phyloP scores from a whole-genome alignment of 2,797 vertebrate genomes.

The Menidia menidia region DNA sequence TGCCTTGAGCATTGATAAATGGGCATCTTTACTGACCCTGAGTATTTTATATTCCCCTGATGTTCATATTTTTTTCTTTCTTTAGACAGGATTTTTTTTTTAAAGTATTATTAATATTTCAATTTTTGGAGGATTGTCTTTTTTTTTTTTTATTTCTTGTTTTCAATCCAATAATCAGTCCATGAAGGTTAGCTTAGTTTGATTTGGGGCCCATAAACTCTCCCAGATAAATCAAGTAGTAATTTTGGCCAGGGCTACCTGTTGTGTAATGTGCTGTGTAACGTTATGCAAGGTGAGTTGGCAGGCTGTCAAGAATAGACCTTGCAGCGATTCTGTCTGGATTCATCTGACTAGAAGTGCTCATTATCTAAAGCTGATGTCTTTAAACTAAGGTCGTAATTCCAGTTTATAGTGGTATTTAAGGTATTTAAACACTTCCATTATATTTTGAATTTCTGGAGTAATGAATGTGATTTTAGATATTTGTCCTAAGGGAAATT shows the following conservation, averaged over 20 bases:
- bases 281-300: conserved; percentile 55
- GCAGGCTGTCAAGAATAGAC: conserved; percentile 34
- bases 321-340: conserved; percentile 12
- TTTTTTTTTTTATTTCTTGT: conserved; percentile 13
- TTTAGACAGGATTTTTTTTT: no score
- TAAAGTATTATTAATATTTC: not conserved
- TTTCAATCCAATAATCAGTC: conserved; percentile 9
- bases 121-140: not conserved
- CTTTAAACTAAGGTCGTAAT: not conserved
- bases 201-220: conserved; percentile 43
- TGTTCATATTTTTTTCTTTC: no score
- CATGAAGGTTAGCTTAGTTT: not conserved
- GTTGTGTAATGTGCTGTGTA: conserved; percentile 55
- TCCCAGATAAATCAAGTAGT: conserved; percentile 6
- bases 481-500: not conserved
- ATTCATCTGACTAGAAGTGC: not conserved
- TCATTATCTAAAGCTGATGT: conserved; percentile 12
- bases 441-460: no score
- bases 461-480: not conserved
- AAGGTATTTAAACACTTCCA: not conserved
- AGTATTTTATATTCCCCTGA: no score
- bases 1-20: no score
- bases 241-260: conserved; percentile 27
- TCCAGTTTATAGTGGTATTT: conserved; percentile 6
- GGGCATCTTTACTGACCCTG: no score